Conservation (phyloP, 2,113 vertebrate genomes). For the Clupea harengus region DNA sequence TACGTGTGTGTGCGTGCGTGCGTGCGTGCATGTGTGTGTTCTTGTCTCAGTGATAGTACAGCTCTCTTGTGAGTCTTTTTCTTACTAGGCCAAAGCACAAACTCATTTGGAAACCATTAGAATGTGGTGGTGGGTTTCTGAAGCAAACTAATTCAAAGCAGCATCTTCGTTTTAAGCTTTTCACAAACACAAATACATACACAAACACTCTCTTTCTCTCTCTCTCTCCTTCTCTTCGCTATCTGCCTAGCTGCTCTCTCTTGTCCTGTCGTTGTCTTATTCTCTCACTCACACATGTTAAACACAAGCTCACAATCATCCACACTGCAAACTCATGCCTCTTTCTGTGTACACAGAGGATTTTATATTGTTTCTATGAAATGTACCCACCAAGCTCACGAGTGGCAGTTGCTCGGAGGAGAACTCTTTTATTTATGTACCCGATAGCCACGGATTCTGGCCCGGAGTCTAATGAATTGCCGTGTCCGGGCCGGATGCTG, state of each 20-base stretch:
- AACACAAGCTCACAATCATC: constrained; percentile 43
- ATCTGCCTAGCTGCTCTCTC: neutral
- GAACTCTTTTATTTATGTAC: constrained; percentile 61
- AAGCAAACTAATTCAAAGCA: constrained; percentile 16
- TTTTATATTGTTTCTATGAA: constrained; percentile 81
- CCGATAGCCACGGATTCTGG: neutral
- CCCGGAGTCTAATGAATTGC: neutral
- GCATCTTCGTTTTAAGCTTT: neutral
- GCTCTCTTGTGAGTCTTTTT: neutral
- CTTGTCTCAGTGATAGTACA: neutral
- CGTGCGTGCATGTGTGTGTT: neutral
- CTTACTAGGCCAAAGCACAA: neutral
- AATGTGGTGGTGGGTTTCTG: neutral
- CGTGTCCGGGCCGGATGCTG: neutral
- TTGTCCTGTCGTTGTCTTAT: constrained; percentile 36
- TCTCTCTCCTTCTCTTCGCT: neutral
- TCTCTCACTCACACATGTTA: constrained; percentile 56
- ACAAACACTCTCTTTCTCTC: neutral
- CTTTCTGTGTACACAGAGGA: constrained; percentile 74
- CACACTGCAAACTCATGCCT: constrained; percentile 61
- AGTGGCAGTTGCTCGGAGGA: constrained; percentile 62
- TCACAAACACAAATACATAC: neutral
- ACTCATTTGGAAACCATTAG: constrained; percentile 1
- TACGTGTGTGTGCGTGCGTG: neutral
- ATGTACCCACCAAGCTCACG: constrained; percentile 71